Evolutionary conservation across 2,888 invertebrate genomes (phyloP), one percentile per base, ranked within the genome.

Genomic region (Drosophila falleni): DNA sequence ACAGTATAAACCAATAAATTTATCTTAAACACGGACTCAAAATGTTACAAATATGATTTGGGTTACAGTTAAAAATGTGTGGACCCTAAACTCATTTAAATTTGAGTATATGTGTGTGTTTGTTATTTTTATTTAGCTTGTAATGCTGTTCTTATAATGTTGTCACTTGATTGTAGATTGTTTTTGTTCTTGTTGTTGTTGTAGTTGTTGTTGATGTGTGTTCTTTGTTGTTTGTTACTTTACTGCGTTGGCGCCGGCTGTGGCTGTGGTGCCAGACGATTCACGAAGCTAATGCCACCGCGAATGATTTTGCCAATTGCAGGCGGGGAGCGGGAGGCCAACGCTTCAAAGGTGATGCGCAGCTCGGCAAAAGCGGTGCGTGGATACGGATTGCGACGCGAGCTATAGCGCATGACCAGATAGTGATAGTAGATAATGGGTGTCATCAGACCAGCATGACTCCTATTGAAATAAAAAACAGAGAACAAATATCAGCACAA

Each of bases 381-480:
- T 60, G 98, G 98, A 94, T 97, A 98, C 0, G 99, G 98, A 94
- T 99, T 99, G 86, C 99, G 96, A 65, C 98, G 95, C 6, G 99
- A 99, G 71, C 96, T 94, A 93, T 99, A 98, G 71, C 99, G 96
- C 92, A 98, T 95, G 70, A 96, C 95, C 89, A 99, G 94, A 93
- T 99, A 99, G 92, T 99, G 97, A 93, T 98, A 99, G 94, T 99
- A 99, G 89, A 98, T 95, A 93, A 99, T 97, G 47, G 99, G 98
- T 13, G 98, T 97, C 90, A 99, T 94, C 66, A 99, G 93, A 31
- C 97, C 97, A 90, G 97, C 97, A 93, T 96, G 95, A 31, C 98
- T 98, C 93, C 98, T 99, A 94, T 59, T 23, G 1, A 15, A 15
- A n/a, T 11, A n/a, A 13, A 8, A 16, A 16, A 42, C n/a, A 16